phyloP scores from a whole-genome alignment of 2,888 invertebrate genomes.

The Cryptus armator region DNA sequence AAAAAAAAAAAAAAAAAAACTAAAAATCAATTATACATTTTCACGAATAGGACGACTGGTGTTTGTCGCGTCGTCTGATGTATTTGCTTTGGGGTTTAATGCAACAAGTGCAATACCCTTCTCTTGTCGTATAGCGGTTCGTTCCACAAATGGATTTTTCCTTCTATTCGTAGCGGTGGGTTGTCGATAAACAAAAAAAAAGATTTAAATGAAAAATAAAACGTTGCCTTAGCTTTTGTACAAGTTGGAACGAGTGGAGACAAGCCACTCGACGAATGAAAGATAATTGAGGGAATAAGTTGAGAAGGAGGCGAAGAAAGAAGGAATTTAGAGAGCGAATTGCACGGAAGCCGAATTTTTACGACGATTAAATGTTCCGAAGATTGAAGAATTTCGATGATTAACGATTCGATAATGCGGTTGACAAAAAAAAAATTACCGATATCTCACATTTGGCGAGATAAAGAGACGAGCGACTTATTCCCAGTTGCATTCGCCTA shows the following conservation, averaged over 20 bases:
- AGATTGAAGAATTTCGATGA: neutral
- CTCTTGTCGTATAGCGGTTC: conserved; percentile 8
- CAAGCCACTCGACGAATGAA: conserved; percentile 26
- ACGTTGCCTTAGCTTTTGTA: conserved; percentile 83
- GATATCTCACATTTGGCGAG: conserved; percentile 50
- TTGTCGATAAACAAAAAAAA: neutral
- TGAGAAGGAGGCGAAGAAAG: conserved; percentile 61
- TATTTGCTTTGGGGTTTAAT: conserved; percentile 5
- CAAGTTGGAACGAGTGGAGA: conserved; percentile 72
- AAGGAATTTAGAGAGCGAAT: conserved; percentile 20
- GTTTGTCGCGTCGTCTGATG: neutral
- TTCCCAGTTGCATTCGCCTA: conserved; percentile 4
- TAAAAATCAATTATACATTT: neutral
- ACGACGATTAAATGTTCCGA: conserved; percentile 10
- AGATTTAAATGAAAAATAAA: conserved; percentile 66
- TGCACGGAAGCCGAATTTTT: conserved; percentile 14
- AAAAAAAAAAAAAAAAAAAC: neutral
- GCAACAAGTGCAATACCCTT: neutral
- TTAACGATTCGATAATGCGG: conserved; percentile 14
- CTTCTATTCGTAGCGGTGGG: conserved; percentile 33
- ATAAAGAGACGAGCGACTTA: neutral
- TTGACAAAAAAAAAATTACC: neutral
- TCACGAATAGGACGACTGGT: conserved; percentile 1
- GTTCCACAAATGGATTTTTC: conserved; percentile 7
- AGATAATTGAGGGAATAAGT: conserved; percentile 45